phyloP scores from a whole-genome alignment of 2,888 invertebrate species.

The Byasa hedistus region DNA sequence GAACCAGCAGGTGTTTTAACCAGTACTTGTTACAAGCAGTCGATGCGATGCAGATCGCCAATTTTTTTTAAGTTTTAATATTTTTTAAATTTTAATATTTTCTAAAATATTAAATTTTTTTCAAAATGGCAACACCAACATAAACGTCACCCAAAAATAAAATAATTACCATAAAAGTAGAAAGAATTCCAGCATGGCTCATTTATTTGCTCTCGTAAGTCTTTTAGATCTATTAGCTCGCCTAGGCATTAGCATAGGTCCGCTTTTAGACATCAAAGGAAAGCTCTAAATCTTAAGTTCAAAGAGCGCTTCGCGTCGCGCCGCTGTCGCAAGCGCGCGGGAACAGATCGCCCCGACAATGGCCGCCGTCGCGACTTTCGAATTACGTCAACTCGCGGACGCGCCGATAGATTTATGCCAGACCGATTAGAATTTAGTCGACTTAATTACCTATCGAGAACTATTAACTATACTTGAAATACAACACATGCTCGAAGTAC shows the following conservation, averaged over 20 bases:
- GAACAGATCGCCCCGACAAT: constrained; percentile 22
- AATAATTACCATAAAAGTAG: no score
- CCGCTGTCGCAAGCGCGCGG: constrained; percentile 22
- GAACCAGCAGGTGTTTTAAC: no score
- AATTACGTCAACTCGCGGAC: constrained; percentile 22
- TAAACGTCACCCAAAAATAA: no score
- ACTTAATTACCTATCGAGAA: constrained; percentile 1
- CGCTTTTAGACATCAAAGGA: constrained; percentile 9
- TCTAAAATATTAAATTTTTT: no score
- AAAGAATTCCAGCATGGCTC: no score
- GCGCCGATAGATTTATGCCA: constrained; percentile 21
- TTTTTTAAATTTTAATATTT: no score
- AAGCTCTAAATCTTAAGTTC: constrained; percentile 22
- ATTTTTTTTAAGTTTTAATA: no score
- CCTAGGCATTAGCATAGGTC: background rate
- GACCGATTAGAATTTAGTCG: constrained; percentile 9
- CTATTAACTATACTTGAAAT: background rate
- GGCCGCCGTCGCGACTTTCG: constrained; percentile 20
- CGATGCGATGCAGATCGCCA: no score
- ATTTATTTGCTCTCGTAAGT: no score
- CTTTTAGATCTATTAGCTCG: constrained; percentile 1
- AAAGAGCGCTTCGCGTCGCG: constrained; percentile 11
- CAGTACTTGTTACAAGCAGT: no score
- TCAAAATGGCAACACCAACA: no score
- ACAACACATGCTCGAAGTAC: no score